Evolutionary conservation across 2,113 vertebrate genomes (phyloP).

Genomic region (Grus americana): DNA sequence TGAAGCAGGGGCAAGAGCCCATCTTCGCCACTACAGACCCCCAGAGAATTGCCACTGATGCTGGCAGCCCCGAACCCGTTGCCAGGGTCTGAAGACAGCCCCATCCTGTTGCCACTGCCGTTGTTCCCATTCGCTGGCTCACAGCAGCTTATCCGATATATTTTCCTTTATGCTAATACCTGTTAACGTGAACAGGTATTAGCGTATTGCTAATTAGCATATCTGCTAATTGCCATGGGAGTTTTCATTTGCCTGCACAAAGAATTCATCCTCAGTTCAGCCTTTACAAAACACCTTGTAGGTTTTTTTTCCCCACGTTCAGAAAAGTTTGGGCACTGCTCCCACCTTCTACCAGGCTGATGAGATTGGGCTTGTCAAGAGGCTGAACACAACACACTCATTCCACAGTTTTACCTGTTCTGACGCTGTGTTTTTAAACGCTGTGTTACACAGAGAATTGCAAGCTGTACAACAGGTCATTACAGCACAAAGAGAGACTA

Average conservation of each 20-base stretch:
- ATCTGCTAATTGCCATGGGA: neutral
- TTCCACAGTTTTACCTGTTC: neutral
- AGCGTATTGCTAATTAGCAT: too few relatives aligned
- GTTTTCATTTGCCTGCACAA: neutral
- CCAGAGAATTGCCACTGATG: neutral
- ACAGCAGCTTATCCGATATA: neutral
- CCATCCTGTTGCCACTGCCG: rapidly evolving
- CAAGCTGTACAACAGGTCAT: neutral
- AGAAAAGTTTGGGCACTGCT: neutral
- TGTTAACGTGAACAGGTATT: neutral
- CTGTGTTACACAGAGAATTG: neutral
- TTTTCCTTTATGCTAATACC: neutral
- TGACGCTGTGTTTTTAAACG: neutral
- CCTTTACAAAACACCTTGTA: neutral
- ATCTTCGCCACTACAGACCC: neutral
- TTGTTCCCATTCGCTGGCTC: neutral
- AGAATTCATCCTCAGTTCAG: neutral
- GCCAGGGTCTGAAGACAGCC: neutral
- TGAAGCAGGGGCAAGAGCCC: neutral
- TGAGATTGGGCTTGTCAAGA: neutral
- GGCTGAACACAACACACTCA: neutral
- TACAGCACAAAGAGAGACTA: neutral
- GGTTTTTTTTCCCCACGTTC: rapidly evolving
- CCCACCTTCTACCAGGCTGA: neutral
- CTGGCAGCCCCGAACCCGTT: neutral